These are phyloP conservation scores for Noctua fimbriata DNA, from an alignment of 2,888 invertebrate genomes.

Conservation along the genomic window DNA sequence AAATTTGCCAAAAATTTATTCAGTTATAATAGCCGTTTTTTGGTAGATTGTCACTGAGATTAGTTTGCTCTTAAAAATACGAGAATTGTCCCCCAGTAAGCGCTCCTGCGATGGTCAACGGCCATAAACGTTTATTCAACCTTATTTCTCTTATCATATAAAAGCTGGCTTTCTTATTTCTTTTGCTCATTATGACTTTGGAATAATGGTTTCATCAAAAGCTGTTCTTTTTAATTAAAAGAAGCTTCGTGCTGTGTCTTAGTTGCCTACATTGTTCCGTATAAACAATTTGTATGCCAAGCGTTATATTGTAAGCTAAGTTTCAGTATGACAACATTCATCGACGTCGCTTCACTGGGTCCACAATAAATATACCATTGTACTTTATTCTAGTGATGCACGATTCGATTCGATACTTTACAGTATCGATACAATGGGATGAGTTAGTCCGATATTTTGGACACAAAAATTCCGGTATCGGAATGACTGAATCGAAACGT, in stretches of 20 bases:
- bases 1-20: background rate
- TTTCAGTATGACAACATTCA: conserved; percentile 1
- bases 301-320: conserved; percentile 15
- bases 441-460: background rate
- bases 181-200: background rate
- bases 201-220: conserved; percentile 11
- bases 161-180: background rate
- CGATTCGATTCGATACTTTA: background rate
- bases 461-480: background rate
- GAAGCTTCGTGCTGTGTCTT: background rate
- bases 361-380: conserved; percentile 1
- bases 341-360: conserved; percentile 16
- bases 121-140: background rate
- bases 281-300: conserved; percentile 47
- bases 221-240: conserved; percentile 41
- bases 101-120: background rate
- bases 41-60: background rate
- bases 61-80: background rate
- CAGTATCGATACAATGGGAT: background rate
- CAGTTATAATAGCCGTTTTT: background rate
- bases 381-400: background rate
- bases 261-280: conserved; percentile 9
- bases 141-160: background rate
- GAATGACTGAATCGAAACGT: background rate
- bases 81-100: background rate